Evolutionary conservation across 2,888 invertebrate genomes (phyloP).

Genomic region (Cataglyphis altisquamis): DNA sequence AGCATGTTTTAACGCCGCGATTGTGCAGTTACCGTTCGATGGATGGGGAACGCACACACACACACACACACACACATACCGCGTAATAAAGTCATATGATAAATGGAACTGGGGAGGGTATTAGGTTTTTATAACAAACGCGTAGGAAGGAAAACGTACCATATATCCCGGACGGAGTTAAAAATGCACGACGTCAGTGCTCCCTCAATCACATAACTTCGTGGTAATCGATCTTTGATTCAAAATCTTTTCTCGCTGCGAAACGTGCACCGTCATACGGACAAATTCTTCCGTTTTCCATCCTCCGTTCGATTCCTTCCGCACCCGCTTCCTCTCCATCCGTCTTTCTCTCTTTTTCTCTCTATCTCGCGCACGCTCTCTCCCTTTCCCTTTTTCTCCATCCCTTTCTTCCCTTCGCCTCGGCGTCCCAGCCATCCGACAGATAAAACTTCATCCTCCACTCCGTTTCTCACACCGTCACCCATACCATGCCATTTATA

Average conservation of each 20-base stretch:
- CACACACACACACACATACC: not conserved
- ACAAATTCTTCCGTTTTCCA: constrained; percentile 66
- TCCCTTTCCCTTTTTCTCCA: constrained; percentile 20
- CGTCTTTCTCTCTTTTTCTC: constrained; percentile 16
- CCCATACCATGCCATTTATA: constrained; percentile 80
- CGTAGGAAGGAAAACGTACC: constrained; percentile 7
- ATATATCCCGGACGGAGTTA: constrained; percentile 51
- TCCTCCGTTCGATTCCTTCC: constrained; percentile 30
- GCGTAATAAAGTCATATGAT: constrained; percentile 65
- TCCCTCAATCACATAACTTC: constrained; percentile 60
- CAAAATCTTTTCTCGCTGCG: constrained; percentile 68
- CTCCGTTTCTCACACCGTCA: constrained; percentile 68
- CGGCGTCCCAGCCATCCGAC: constrained; percentile 61
- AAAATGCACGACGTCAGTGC: constrained; percentile 68
- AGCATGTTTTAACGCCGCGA: not conserved
- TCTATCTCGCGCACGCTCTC: constrained; percentile 16
- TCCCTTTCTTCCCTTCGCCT: constrained; percentile 9
- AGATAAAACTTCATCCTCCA: constrained; percentile 81
- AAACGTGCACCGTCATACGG: constrained; percentile 67
- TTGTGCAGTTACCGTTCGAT: not conserved
- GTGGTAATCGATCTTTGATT: constrained; percentile 79
- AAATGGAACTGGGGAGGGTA: constrained; percentile 62
- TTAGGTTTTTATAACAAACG: constrained; percentile 58
- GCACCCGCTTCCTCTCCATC: not conserved
- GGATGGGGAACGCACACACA: not conserved